These are phyloP conservation scores for Aleadryas rufinucha DNA, from an alignment of 2,113 vertebrate genomes.

Conservation along the genomic window DNA sequence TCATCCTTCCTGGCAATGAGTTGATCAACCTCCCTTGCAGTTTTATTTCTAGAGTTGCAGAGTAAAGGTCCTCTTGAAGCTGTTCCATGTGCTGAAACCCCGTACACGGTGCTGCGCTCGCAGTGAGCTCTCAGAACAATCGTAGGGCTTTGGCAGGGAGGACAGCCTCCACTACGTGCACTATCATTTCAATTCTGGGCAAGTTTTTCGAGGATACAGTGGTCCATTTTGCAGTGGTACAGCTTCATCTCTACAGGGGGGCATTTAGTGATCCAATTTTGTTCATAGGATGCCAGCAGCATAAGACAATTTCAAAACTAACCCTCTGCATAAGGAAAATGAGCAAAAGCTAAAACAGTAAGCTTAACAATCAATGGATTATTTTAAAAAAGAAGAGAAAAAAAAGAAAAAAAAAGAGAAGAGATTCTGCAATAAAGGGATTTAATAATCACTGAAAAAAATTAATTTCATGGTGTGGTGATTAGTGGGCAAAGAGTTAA, in stretches of 20 bases:
- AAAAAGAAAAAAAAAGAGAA: accelerated
- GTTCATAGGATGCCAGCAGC: neutral
- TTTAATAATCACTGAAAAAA: neutral
- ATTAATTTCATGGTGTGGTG: neutral
- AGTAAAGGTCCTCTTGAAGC: neutral
- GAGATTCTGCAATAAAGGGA: neutral
- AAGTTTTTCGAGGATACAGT: neutral
- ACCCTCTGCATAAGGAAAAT: neutral
- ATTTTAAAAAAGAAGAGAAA: neutral
- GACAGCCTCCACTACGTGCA: neutral
- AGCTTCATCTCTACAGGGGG: neutral
- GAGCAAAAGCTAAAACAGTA: neutral
- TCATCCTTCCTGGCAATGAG: neutral
- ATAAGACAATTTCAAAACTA: neutral
- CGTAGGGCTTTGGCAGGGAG: neutral
- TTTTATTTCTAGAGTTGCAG: neutral
- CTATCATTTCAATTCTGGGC: neutral
- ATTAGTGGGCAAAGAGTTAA: constrained; percentile 5
- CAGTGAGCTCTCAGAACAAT: neutral
- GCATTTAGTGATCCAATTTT: neutral
- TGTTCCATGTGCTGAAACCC: neutral
- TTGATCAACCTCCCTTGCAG: neutral
- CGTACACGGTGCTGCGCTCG: neutral
- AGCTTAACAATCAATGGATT: neutral
- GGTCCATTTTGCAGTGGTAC: neutral